Conservation (phyloP, 2,888 invertebrate genomes). For the Unio pictorum region DNA sequence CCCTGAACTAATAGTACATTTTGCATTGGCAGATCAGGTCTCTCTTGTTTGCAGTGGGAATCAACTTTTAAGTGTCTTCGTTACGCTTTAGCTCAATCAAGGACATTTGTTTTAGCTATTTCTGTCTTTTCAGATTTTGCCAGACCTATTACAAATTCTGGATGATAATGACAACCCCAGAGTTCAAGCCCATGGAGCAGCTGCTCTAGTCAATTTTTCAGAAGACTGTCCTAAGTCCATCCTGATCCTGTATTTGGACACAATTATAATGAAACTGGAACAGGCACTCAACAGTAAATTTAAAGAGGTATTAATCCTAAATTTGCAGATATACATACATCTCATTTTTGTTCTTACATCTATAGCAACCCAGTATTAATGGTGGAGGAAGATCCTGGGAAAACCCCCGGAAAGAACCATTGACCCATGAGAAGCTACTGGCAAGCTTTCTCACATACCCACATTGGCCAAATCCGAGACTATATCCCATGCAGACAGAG, state of each 20-base stretch:
- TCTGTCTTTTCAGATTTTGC: slow-evolving; percentile 78
- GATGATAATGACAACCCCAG: slow-evolving; percentile 93
- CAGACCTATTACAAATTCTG: slow-evolving; percentile 88
- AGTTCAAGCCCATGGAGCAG: slow-evolving; percentile 91
- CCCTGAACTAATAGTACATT: too few relatives aligned
- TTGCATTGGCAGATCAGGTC: too few relatives aligned
- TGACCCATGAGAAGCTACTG: too few relatives aligned
- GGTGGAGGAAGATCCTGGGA: too few relatives aligned
- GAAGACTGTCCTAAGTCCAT: slow-evolving; percentile 98
- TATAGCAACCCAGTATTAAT: too few relatives aligned
- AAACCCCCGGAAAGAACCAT: too few relatives aligned
- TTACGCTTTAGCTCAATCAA: neutral
- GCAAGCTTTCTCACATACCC: too few relatives aligned
- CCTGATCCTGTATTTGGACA: slow-evolving; percentile 90
- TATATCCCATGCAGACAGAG: too few relatives aligned
- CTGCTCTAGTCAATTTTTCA: slow-evolving; percentile 98
- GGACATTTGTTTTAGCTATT: neutral
- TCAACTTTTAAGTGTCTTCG: neutral
- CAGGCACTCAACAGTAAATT: slow-evolving; percentile 89
- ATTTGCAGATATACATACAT: neutral
- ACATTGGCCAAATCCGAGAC: too few relatives aligned
- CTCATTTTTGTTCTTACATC: too few relatives aligned
- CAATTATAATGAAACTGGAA: slow-evolving; percentile 88
- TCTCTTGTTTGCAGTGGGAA: too few relatives aligned
- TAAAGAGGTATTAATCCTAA: slow-evolving; percentile 79